These are phyloP conservation scores for Mormyrus proboscirostris DNA, from an alignment of 2,797 vertebrate genomes.

Conservation along the genomic window DNA sequence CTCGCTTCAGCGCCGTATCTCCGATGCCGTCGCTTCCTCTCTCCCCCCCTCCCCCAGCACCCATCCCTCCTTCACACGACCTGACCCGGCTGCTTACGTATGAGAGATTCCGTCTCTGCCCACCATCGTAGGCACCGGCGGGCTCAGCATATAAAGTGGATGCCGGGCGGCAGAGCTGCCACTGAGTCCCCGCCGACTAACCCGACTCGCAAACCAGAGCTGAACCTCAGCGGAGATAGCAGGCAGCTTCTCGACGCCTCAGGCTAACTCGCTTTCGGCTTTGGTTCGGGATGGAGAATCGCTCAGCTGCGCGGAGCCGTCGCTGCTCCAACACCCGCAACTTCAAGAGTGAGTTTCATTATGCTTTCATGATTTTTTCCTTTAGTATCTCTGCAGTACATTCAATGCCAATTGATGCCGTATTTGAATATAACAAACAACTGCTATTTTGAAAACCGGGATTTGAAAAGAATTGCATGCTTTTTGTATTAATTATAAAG, in stretches of 20 bases:
- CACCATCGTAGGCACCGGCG: slow-evolving; percentile 49
- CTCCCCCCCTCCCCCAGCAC: background rate
- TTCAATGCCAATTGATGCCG: background rate
- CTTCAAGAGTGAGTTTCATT: slow-evolving; percentile 61
- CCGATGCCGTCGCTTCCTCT: slow-evolving; percentile 53
- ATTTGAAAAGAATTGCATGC: background rate
- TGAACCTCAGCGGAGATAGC: slow-evolving; percentile 69
- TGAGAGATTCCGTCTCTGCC: slow-evolving; percentile 52
- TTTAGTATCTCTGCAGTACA: background rate
- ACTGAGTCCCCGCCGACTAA: slow-evolving; percentile 50
- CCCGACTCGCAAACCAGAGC: slow-evolving; percentile 50
- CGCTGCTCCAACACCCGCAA: slow-evolving; percentile 41
- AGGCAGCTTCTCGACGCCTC: slow-evolving; percentile 52
- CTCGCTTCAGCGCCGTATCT: slow-evolving; percentile 1
- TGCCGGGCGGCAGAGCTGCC: slow-evolving; percentile 35
- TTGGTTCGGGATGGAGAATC: slow-evolving; percentile 67
- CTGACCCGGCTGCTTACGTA: slow-evolving; percentile 43
- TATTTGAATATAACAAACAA: background rate
- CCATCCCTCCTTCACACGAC: slow-evolving; percentile 29
- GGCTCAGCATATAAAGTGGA: slow-evolving; percentile 50
- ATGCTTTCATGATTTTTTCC: background rate
- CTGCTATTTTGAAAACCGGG: background rate
- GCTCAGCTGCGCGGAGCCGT: slow-evolving; percentile 42
- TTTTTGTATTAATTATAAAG: background rate
- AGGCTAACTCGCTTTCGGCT: slow-evolving; percentile 75